Percentiles rank a stretch among this genome's conserved stretches.
These are phyloP conservation scores for Redunca redunca DNA, from an alignment of 2,113 vertebrate species.

Conservation along the genomic window DNA sequence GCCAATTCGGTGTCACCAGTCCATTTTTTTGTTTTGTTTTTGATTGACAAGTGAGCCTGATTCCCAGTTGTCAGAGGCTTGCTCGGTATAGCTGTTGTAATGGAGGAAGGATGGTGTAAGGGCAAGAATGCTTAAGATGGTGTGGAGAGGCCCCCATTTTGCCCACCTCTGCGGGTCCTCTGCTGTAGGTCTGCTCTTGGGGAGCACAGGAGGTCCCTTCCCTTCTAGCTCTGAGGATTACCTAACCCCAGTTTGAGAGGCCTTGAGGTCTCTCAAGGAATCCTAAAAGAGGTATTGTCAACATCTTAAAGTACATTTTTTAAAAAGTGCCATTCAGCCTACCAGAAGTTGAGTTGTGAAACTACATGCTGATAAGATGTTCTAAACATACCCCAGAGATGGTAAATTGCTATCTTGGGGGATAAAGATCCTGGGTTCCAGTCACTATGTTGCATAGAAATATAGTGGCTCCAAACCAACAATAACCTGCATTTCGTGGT, in stretches of 20 bases:
- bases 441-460: background rate
- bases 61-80: background rate
- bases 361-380: background rate
- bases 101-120: background rate
- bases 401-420: background rate
- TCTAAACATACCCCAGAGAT: background rate
- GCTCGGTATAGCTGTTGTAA: background rate
- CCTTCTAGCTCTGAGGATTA: background rate
- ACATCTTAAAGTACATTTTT: constrained; percentile 9
- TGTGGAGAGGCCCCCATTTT: background rate
- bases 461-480: background rate
- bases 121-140: background rate
- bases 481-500: background rate
- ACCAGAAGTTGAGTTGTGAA: constrained; percentile 16
- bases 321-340: background rate
- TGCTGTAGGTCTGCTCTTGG: background rate
- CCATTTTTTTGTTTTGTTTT: background rate
- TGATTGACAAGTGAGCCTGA: background rate
- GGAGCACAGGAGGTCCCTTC: background rate
- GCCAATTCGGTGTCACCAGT: background rate
- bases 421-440: background rate
- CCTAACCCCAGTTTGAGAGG: background rate
- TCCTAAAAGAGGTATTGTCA: background rate
- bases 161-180: fast-evolving
- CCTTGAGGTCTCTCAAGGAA: background rate